Evolutionary conservation across 2,888 invertebrate species (phyloP).

Genomic region (Ormyrus rosae): DNA sequence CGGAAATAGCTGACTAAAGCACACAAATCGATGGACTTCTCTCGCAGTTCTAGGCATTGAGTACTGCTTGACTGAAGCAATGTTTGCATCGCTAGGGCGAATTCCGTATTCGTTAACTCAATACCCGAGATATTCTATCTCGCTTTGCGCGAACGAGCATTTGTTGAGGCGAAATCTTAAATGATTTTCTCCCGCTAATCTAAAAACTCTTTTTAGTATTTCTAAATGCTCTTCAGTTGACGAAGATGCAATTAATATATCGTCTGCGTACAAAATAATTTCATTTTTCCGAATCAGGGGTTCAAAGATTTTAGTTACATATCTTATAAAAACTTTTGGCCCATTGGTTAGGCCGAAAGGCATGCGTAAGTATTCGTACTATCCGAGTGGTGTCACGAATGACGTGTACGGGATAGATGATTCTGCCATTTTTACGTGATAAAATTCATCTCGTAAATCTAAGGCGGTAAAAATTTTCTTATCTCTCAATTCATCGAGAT

Average conservation of each 20-base stretch:
- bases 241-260: conserved; percentile 44
- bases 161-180: conserved; percentile 46
- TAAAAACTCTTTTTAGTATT: conserved; percentile 43
- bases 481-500: conserved; percentile 32
- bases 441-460: conserved; percentile 23
- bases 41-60: conserved; percentile 16
- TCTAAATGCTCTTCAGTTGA: conserved; percentile 34
- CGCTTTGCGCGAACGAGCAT: conserved; percentile 31
- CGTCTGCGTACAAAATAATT: conserved; percentile 41
- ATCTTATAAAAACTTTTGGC: conserved; percentile 26
- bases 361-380: background rate
- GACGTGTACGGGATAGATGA: conserved; percentile 7
- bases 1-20: conserved; percentile 32
- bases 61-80: conserved; percentile 19
- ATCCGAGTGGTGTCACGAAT: conserved; percentile 7
- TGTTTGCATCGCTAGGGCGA: background rate
- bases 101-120: conserved; percentile 12
- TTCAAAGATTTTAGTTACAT: conserved; percentile 13
- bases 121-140: conserved; percentile 49
- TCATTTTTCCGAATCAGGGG: conserved; percentile 31
- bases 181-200: conserved; percentile 26
- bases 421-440: conserved; percentile 4
- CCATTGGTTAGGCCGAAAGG: conserved; percentile 26
- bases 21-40: conserved; percentile 41
- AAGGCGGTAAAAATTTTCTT: conserved; percentile 29